These are phyloP conservation scores for Chelmon rostratus DNA, from an alignment of 2,797 vertebrate species.

Conservation along the genomic window DNA sequence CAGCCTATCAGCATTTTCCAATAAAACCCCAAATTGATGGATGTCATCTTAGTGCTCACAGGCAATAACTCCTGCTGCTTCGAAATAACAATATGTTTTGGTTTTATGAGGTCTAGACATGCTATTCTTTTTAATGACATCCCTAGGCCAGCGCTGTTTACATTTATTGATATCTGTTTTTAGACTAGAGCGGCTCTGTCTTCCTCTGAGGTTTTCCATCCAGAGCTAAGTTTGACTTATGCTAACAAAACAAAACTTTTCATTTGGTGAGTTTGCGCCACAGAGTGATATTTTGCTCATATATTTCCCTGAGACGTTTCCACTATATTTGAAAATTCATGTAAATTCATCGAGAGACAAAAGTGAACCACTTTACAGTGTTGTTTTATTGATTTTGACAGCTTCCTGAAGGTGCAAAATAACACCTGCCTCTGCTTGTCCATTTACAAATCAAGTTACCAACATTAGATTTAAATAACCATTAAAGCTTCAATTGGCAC, in stretches of 20 bases:
- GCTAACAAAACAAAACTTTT: constrained; percentile 63
- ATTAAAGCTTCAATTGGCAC: constrained; percentile 8
- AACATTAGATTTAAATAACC: not conserved
- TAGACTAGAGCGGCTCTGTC: constrained; percentile 58
- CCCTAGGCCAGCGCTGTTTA: constrained; percentile 79
- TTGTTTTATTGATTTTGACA: constrained; percentile 18
- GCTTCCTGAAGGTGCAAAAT: constrained; percentile 6
- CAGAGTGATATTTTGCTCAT: constrained; percentile 23
- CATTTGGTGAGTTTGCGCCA: constrained; percentile 55
- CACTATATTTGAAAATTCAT: constrained; percentile 22
- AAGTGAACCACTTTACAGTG: not conserved
- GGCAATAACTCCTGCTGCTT: constrained; percentile 82
- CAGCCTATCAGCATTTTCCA: constrained; percentile 86
- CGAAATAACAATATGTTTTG: constrained; percentile 82
- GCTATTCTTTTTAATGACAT: constrained; percentile 83
- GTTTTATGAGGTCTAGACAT: constrained; percentile 82
- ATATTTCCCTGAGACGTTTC: constrained; percentile 22
- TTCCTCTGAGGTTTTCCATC: constrained; percentile 62
- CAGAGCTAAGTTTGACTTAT: constrained; percentile 55
- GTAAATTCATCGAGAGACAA: constrained; percentile 23
- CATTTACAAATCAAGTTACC: constrained; percentile 11
- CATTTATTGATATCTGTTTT: constrained; percentile 84
- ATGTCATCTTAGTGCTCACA: constrained; percentile 84
- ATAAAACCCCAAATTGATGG: constrained; percentile 88
- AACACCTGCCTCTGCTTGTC: constrained; percentile 3